Evolutionary conservation across 2,797 vertebrate genomes (phyloP), one percentile per base, ranked within the genome.

Genomic region (Karalla daura): DNA sequence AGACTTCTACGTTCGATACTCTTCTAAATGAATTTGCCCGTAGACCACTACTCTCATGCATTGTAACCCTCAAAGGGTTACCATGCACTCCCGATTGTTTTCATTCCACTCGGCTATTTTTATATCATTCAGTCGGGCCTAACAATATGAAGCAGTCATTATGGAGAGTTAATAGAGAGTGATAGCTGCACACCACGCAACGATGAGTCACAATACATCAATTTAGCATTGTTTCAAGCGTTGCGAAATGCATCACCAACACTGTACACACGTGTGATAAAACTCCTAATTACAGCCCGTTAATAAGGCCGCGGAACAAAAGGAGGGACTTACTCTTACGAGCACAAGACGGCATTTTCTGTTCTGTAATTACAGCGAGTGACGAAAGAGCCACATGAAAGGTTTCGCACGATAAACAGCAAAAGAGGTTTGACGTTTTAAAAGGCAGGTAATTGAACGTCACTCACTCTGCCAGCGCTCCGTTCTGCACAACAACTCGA

Each of bases 121-220:
- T 14, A 50, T 13, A 8, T 4, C 7, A 21, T 40, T 67, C 17
- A 41, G 27, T 9, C 12, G n/a, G 20, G 17, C 18, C 46, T 10
- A 30, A 43, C 24, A 46, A 11, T 21, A 14, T 17, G 13, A 2
- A 52, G 17, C 3, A 23, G 37, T 37, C 1, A 37, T 32, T 61
- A 5, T 33, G 41, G 17, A 9, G 28, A 45, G 44, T 30, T 3
- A 50, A 35, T 9, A n/a, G 37, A 53, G 41, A 72, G 60, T 12
- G 47, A 70, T 46, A 30, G 27, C 32, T 11, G 33, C n/a, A 36
- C 27, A 45, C 27, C 14, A 13, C 43, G 59, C 32, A 40, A 36
- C 52, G 23, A 61, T 54, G 64, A 79, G 25, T 64, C 35, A 63
- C 15, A 41, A 37, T 39, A 15, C 24, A 27, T 41, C 17, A 30